Conservation (phyloP, 2,797 vertebrate species). For the Pseudochromis fuscus region DNA sequence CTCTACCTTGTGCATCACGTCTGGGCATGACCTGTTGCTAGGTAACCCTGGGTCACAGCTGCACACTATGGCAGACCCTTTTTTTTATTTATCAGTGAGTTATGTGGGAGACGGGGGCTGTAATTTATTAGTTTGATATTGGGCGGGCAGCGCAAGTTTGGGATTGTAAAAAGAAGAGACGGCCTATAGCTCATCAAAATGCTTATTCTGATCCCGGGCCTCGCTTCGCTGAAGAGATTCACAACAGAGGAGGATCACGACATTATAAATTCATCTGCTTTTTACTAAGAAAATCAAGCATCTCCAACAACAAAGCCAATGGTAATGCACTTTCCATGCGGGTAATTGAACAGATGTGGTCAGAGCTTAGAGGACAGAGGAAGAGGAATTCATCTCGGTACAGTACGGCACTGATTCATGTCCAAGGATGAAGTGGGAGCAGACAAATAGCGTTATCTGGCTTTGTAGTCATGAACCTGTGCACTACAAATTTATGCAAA, state of each 20-base stretch:
- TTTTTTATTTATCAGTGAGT: conserved; percentile 89
- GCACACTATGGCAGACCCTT: conserved; percentile 85
- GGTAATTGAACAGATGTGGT: conserved; percentile 87
- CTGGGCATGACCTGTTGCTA: conserved; percentile 90
- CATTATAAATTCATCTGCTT: conserved; percentile 83
- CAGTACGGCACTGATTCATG: conserved; percentile 76
- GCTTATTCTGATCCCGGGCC: conserved; percentile 82
- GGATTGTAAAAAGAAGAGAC: conserved; percentile 85
- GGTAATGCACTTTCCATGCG: conserved; percentile 84
- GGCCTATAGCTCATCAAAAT: conserved; percentile 86
- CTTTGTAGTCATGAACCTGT: conserved; percentile 56
- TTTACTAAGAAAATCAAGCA: conserved; percentile 83
- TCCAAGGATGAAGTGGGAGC: conserved; percentile 76
- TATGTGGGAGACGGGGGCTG: conserved; percentile 88
- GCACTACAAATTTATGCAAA: conserved; percentile 35
- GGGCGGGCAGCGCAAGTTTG: conserved; percentile 85
- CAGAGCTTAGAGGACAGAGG: conserved; percentile 74
- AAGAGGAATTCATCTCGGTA: conserved; percentile 74
- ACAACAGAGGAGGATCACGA: conserved; percentile 76
- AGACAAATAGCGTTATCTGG: conserved; percentile 54
- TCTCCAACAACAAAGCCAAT: conserved; percentile 84
- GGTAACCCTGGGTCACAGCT: conserved; percentile 91
- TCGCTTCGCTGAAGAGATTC: conserved; percentile 77
- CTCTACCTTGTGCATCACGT: conserved; percentile 84
- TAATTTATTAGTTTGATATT: conserved; percentile 92